Evolutionary conservation across 1,140 invertebrate genomes (phyloP).

Genomic region (Aradophagus sp.): DNA sequence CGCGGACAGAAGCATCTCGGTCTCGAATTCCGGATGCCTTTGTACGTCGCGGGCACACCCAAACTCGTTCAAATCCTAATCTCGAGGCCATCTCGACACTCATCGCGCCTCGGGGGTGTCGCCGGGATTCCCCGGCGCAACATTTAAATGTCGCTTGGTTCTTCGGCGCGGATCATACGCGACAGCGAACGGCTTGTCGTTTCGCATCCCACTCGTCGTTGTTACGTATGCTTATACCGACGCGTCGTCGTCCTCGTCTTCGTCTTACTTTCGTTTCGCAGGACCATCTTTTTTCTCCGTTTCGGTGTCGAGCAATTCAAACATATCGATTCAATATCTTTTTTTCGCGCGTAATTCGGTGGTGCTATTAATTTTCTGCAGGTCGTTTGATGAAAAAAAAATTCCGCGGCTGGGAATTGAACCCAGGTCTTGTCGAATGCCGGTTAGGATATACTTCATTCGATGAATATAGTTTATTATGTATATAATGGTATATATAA

Average conservation of each 20-base stretch:
- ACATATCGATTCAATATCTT: no score
- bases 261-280: slow-evolving; percentile 9
- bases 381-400: no score
- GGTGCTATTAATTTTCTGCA: no score
- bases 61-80: slow-evolving; percentile 68
- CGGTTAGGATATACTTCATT: no score
- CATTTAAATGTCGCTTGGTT: slow-evolving; percentile 54
- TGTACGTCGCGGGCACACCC: slow-evolving; percentile 64
- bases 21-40: slow-evolving; percentile 64
- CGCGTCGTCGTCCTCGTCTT: slow-evolving; percentile 36
- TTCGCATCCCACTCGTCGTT: slow-evolving; percentile 53
- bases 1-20: slow-evolving; percentile 59
- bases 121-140: slow-evolving; percentile 44
- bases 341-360: no score
- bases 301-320: no score
- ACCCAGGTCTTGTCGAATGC: no score
- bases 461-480: no score
- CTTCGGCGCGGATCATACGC: slow-evolving; percentile 33
- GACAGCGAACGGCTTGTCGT: slow-evolving; percentile 51
- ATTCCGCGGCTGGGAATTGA: no score
- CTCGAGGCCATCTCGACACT: slow-evolving; percentile 63
- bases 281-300: slow-evolving; percentile 5
- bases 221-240: slow-evolving; percentile 47
- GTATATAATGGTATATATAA: no score
- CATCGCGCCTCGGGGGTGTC: slow-evolving; percentile 60